phyloP scores from a whole-genome alignment of 2,888 invertebrate species.

The Fissipunctia ypsillon region DNA sequence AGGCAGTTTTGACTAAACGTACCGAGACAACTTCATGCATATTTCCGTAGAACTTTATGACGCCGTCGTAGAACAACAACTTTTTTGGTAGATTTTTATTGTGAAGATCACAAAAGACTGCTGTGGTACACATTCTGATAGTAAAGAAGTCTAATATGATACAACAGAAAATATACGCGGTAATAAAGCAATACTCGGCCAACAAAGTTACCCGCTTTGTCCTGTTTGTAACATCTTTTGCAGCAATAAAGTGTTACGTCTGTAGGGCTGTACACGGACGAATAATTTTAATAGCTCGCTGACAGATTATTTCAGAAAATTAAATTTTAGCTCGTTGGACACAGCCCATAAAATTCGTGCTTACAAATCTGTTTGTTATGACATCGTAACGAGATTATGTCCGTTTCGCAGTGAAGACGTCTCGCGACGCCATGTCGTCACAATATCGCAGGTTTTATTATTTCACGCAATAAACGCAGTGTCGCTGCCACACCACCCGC shows the following conservation, averaged over 20 bases:
- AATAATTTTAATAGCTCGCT: conserved; percentile 88
- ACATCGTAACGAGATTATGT: conserved; percentile 90
- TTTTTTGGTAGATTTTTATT: conserved; percentile 41
- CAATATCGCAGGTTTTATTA: conserved; percentile 87
- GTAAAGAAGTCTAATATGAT: conserved; percentile 59
- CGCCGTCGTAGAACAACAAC: conserved; percentile 32
- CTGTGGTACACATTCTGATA: conserved; percentile 50
- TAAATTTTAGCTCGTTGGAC: conserved; percentile 90
- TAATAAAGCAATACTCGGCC: conserved; percentile 63
- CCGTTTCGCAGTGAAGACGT: conserved; percentile 87
- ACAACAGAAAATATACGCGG: conserved; percentile 55
- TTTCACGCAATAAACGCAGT: conserved; percentile 84
- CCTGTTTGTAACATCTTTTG: conserved; percentile 69
- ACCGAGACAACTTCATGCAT: conserved; percentile 23
- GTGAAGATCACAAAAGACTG: conserved; percentile 38
- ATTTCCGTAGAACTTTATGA: conserved; percentile 43
- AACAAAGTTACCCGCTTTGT: conserved; percentile 66
- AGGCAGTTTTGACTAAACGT: not conserved
- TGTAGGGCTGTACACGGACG: conserved; percentile 81
- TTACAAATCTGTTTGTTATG: conserved; percentile 91
- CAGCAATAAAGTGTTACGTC: conserved; percentile 79
- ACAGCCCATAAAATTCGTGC: conserved; percentile 90
- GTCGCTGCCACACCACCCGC: conserved; percentile 61
- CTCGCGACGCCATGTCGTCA: conserved; percentile 85
- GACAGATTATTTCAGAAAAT: conserved; percentile 90